A percentile compares a stretch with the other conserved stretches of the same genome.
phyloP scores from a whole-genome alignment of 1,140 invertebrate genomes.

The Saccostrea glomerata region DNA sequence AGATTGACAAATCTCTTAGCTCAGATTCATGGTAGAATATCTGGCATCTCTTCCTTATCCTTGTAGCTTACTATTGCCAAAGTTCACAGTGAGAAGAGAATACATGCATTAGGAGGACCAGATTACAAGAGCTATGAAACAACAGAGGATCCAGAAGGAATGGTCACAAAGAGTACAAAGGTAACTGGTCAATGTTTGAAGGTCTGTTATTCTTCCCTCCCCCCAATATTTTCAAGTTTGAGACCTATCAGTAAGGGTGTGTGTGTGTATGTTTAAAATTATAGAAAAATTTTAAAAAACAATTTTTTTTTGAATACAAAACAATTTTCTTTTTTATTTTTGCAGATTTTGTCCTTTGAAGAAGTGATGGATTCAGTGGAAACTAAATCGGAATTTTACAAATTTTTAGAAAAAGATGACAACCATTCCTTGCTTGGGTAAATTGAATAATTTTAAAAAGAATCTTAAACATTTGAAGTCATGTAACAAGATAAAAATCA shows the following conservation, averaged over 20 bases:
- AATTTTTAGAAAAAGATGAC: constrained; percentile 89
- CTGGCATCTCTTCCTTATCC: constrained; percentile 7
- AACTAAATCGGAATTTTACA: constrained; percentile 84
- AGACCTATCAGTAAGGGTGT: no score
- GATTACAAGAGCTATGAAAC: constrained; percentile 81
- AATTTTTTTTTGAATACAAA: no score
- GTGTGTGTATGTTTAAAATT: background rate
- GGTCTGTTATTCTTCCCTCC: no score
- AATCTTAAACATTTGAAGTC: background rate
- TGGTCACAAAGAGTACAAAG: background rate
- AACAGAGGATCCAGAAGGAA: constrained; percentile 47
- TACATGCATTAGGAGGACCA: constrained; percentile 88
- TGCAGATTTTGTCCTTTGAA: constrained; percentile 79
- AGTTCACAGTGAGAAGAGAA: constrained; percentile 88
- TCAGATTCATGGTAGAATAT: no score
- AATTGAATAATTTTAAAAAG: background rate
- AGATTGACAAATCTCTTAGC: no score
- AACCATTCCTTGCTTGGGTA: constrained; percentile 85
- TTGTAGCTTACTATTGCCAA: constrained; percentile 85
- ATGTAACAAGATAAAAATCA: background rate
- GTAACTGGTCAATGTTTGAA: background rate
- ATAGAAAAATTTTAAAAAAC: background rate
- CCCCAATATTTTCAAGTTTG: no score
- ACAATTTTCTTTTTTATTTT: constrained; percentile 1
- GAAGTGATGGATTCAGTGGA: constrained; percentile 79